These are phyloP conservation scores for Sphaeramia orbicularis DNA, from an alignment of 2,797 vertebrate genomes.

Conservation along the genomic window DNA sequence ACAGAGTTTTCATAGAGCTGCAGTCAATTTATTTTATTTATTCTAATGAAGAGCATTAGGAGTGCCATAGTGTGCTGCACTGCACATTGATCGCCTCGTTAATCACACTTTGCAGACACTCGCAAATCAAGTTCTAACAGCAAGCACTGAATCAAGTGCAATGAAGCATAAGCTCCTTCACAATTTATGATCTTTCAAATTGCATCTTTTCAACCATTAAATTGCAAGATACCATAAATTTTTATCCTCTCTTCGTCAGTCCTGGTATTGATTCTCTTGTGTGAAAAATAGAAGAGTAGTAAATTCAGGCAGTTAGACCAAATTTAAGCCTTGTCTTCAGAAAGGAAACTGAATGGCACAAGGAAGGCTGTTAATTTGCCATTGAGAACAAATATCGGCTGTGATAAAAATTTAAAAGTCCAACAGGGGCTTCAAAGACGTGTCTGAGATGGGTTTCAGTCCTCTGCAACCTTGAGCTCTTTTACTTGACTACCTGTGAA, in stretches of 20 bases:
- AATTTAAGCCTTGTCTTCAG: slow-evolving; percentile 97
- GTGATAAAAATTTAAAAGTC: slow-evolving; percentile 97
- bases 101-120: slow-evolving; percentile 99
- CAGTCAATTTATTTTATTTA: slow-evolving; percentile 99
- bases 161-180: slow-evolving; percentile 99
- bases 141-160: slow-evolving; percentile 99
- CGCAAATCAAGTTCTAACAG: slow-evolving; percentile 99
- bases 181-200: slow-evolving; percentile 99
- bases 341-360: slow-evolving; percentile 95
- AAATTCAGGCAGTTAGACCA: slow-evolving; percentile 98
- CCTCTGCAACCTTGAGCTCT: slow-evolving; percentile 94
- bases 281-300: slow-evolving; percentile 99
- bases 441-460: slow-evolving; percentile 84
- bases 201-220: slow-evolving; percentile 99
- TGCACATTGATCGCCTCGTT: slow-evolving; percentile 99
- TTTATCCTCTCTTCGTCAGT: slow-evolving; percentile 99
- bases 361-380: slow-evolving; percentile 97
- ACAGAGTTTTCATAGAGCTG: slow-evolving; percentile 99
- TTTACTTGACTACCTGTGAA: slow-evolving; percentile 72
- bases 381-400: slow-evolving; percentile 99
- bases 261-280: slow-evolving; percentile 99
- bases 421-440: slow-evolving; percentile 92
- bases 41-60: slow-evolving; percentile 99
- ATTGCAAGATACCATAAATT: slow-evolving; percentile 99
- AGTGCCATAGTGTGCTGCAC: slow-evolving; percentile 96